Base-by-base conservation (phyloP, 2,888 invertebrate genomes). In the Drosophila affinis region DNA sequence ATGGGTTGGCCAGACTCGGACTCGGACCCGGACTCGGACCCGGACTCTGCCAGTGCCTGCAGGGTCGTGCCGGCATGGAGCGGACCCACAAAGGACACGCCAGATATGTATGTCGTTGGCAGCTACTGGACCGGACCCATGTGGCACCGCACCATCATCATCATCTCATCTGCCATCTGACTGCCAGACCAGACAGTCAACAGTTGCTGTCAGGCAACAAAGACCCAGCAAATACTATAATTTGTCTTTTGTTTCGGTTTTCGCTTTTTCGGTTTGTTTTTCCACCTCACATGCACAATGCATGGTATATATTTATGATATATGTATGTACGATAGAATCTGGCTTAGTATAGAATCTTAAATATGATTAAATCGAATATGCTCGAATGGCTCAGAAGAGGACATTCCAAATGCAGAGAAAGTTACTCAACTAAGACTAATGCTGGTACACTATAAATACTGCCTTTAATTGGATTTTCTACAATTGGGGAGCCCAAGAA, bases 211-310 rank as follows among this genome's bases (percentile, higher is more conserved):
- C 76, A 71, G 53, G 59, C 73, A 64, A 65, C 72, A 72, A 70
- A 74, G 62, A 62, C 62, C 58, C 61, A 3, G 69, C 73, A 73
- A 71, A 63, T 75, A 67, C 46, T 75, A 72, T 75, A 75, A 74
- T 72, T 72, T 72, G 75, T 72, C 64, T 63, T 76, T 58, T 77
- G 59, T 71, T 52, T 76, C 46, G 59, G 48, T 53, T 44, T 7
- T 27, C 27, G 27, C 6, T 27, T 48, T 51, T 58, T 39, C 9
- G 29, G 29, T 29, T 29, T 29, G 29, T 29, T 29, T 27, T 29
- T 6, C 67, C 21, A 45, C 45, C 45, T 45, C 65, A 63, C 63
- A 62, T 54, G 49, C 47, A 46, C 64, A 63, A 24, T 24, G 24
- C 24, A 5, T 5, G 24, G 56, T 53, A 58, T 51, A 55, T 55